phyloP scores from a whole-genome alignment of 1,140 invertebrate species.

The Drosophila santomea region DNA sequence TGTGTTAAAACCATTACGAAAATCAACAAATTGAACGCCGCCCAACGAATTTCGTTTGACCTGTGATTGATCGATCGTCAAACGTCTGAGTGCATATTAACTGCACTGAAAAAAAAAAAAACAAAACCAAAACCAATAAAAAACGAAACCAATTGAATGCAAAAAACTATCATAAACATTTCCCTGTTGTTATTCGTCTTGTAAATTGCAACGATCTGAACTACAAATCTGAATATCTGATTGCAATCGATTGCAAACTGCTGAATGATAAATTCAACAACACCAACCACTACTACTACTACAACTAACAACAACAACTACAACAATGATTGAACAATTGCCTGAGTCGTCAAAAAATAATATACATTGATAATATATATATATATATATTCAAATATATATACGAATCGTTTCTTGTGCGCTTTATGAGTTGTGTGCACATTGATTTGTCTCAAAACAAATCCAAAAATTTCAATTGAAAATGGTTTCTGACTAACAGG shows the following conservation, averaged over 20 bases:
- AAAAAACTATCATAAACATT: constrained; percentile 35
- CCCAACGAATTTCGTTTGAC: constrained; percentile 49
- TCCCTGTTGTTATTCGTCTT: constrained; percentile 32
- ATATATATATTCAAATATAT: neutral
- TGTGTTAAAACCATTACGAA: constrained; percentile 28
- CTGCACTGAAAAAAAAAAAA: constrained; percentile 26
- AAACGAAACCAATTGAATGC: constrained; percentile 16
- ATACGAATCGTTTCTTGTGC: constrained; percentile 53
- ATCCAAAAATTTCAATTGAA: constrained; percentile 65
- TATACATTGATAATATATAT: neutral
- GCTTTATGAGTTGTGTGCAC: constrained; percentile 52
- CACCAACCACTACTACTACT: constrained; percentile 37
- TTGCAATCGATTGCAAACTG: constrained; percentile 38
- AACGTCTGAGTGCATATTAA: constrained; percentile 30
- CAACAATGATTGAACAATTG: constrained; percentile 48
- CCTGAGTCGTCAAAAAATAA: constrained; percentile 42
- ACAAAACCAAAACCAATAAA: constrained; percentile 13
- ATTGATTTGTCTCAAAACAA: constrained; percentile 66
- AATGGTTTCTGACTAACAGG: constrained; percentile 72
- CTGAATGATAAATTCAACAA: constrained; percentile 48
- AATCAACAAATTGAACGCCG: constrained; percentile 58
- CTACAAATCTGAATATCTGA: constrained; percentile 44
- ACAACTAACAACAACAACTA: constrained; percentile 43
- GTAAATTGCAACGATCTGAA: constrained; percentile 38
- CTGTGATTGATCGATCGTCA: constrained; percentile 45